phyloP scores from a whole-genome alignment of 37 sponge, comb jelly and placozoan genomes.

The Cliona cf. orientalis region DNA sequence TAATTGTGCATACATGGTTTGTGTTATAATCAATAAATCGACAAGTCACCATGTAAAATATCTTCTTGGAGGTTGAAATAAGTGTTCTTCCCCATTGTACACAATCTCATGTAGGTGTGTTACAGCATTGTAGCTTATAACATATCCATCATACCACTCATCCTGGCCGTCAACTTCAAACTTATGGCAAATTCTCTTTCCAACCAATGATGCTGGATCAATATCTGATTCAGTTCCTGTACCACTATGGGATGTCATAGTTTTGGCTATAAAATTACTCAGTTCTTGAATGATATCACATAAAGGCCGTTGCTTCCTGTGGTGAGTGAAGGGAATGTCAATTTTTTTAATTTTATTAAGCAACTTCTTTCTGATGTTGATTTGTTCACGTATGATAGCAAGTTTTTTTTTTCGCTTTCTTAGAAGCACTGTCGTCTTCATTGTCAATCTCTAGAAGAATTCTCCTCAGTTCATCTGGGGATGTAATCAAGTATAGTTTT shows the following conservation, averaged over 20 bases:
- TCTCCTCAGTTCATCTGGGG: constrained; percentile 5
- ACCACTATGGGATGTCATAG: background rate
- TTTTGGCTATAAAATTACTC: background rate
- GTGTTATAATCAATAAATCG: no score
- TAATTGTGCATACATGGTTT: no score
- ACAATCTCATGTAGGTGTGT: constrained; percentile 9
- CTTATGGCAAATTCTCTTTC: constrained; percentile 14
- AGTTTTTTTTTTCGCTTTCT: background rate
- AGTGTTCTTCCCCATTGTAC: constrained; percentile 33
- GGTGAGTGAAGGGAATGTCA: constrained; percentile 8
- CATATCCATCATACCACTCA: constrained; percentile 24
- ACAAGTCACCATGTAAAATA: constrained; percentile 17
- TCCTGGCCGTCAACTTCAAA: constrained; percentile 31
- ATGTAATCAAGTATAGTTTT: constrained; percentile 14
- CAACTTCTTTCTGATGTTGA: constrained; percentile 33
- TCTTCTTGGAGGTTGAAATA: constrained; percentile 27
- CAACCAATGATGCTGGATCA: no score
- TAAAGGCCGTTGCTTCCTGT: constrained; percentile 16
- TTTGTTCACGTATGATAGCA: constrained; percentile 5
- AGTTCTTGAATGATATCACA: constrained; percentile 18
- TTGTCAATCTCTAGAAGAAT: constrained; percentile 9
- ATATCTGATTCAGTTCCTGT: background rate
- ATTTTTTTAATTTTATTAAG: background rate
- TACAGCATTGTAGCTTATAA: constrained; percentile 15
- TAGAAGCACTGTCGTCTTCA: constrained; percentile 7